phyloP scores from a whole-genome alignment of 2,113 vertebrate genomes.

The Pelusios castaneus region DNA sequence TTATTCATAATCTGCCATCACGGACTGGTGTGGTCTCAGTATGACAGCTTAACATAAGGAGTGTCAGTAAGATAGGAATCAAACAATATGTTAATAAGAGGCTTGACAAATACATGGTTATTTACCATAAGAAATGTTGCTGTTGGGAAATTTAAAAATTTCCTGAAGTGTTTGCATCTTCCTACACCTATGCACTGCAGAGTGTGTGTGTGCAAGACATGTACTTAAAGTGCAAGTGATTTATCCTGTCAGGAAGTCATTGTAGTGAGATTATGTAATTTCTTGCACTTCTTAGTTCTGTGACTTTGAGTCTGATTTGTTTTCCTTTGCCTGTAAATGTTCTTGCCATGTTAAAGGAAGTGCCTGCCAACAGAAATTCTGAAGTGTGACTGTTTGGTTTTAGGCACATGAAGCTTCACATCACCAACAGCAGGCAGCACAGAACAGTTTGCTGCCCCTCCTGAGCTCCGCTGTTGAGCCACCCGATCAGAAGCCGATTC shows the following conservation, averaged over 20 bases:
- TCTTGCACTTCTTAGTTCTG: background rate
- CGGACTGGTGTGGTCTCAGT: constrained; percentile 44
- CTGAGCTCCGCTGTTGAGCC: constrained; percentile 93
- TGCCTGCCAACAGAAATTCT: constrained; percentile 50
- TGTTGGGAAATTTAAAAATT: constrained; percentile 58
- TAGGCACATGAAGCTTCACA: constrained; percentile 96
- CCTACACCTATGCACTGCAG: background rate
- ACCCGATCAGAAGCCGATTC: constrained; percentile 94
- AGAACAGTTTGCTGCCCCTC: constrained; percentile 95
- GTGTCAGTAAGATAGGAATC: constrained; percentile 61
- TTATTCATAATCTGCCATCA: constrained; percentile 6
- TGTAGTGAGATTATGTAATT: background rate
- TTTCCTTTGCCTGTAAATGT: constrained; percentile 38
- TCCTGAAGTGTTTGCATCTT: background rate
- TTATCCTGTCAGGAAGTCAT: constrained; percentile 19
- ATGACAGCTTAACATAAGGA: constrained; percentile 43
- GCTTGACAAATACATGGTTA: constrained; percentile 52
- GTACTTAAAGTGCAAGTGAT: background rate
- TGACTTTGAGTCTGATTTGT: constrained; percentile 39
- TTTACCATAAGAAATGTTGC: constrained; percentile 55
- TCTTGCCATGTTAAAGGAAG: background rate
- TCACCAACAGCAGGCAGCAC: constrained; percentile 95
- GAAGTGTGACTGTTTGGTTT: constrained; percentile 83
- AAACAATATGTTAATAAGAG: constrained; percentile 13
- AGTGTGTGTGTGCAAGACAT: background rate